Evolutionary conservation across 92 coral and sea anemone species (phyloP), one percentile per base, ranked within the genome.

Genomic region (Umimayanthus chanpuru): DNA sequence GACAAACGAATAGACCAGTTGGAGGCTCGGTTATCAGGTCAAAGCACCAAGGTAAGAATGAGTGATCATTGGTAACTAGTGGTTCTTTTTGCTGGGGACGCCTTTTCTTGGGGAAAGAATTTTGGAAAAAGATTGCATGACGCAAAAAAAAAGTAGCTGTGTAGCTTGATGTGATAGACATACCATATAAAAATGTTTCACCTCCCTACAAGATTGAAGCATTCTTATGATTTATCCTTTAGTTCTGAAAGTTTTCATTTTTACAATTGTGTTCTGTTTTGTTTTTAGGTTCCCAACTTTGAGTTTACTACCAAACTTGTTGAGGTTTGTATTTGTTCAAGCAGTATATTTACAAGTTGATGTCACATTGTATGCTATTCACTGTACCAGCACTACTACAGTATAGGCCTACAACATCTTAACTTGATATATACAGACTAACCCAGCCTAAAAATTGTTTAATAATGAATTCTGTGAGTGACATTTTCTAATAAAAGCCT

Each of bases 221-320:
- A 15, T 56, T 68, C 30, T 68, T 21, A 2, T 68, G 11, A 12
- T 26, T 70, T 26, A 20, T 23, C 14, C 26, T 77, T 15, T 15
- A 16, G 26, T 43, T 29, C 12, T 23, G 26, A 14, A 36, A 10
- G 0, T 18, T 74, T 39, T 3, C 12, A 6, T 32, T 20, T 38
- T 9, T 32, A 18, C 20, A 18, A 36, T n/a, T 49, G 3, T 50
- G 14, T 47, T 1, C 49, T 18, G 4, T 43, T 78, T 53, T 25
- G 18, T 3, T 43, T 78, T 23, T 49, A 78, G 82, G 25, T 78
- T 44, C 65, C 82, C 82, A 78, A 78, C 82, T 78, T 78, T 38
- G 23, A 49, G 25, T 36, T 78, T 53, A 47, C 82, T 16, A 78
- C 82, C 10, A 78, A 49, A 28, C 14, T 49, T 49, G 66, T 78